Conservation (phyloP, 2,797 vertebrate species). For the Kryptopterus vitreolus region DNA sequence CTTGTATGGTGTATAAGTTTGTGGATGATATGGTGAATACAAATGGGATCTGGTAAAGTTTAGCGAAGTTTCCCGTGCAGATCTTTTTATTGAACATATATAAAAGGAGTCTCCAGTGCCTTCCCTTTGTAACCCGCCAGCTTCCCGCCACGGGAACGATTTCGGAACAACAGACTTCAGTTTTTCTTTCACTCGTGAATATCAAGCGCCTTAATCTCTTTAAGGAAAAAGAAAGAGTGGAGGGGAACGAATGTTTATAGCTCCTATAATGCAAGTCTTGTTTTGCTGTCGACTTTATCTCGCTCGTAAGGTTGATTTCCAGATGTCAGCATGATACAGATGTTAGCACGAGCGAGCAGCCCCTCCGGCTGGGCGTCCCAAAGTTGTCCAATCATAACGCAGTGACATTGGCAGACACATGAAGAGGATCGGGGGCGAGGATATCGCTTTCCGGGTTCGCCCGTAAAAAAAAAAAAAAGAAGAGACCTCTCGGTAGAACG, state of each 20-base stretch:
- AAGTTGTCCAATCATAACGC: constrained; percentile 66
- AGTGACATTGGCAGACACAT: constrained; percentile 63
- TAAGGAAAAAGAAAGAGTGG: neutral
- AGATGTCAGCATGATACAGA: neutral
- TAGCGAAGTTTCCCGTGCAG: neutral
- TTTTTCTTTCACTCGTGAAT: neutral
- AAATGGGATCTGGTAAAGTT: too few species aligned
- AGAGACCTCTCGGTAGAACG: constrained; percentile 74
- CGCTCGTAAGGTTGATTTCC: neutral
- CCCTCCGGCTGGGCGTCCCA: constrained; percentile 66
- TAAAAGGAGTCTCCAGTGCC: constrained; percentile 2
- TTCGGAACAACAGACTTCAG: neutral
- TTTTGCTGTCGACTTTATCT: neutral
- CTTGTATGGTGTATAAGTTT: too few species aligned
- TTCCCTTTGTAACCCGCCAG: too few species aligned
- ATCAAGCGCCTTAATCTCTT: neutral
- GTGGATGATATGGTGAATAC: too few species aligned
- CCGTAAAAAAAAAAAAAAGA: too few species aligned
- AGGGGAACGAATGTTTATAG: neutral
- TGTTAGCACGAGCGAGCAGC: constrained; percentile 67
- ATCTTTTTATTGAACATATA: neutral
- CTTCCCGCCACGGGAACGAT: neutral
- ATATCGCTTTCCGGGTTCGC: constrained; percentile 75
- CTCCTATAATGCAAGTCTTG: neutral
- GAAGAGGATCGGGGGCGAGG: constrained; percentile 74